A percentile compares a stretch with the other conserved stretches of the same genome.
phyloP scores from a whole-genome alignment of 2,113 vertebrate species.

The Crotalus horridus region DNA sequence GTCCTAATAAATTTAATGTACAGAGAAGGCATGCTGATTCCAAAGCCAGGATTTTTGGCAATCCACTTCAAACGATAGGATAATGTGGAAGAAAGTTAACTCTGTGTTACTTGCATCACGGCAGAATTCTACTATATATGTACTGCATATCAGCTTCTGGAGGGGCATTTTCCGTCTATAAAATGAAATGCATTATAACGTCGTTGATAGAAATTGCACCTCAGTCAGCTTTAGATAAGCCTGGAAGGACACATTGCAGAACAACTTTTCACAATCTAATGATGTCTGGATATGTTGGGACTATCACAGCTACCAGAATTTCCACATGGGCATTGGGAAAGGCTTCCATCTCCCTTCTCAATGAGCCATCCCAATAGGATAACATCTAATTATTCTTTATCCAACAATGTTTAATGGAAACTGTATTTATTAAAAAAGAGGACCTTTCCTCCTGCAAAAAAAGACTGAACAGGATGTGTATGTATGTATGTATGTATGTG shows the following conservation, averaged over 20 bases:
- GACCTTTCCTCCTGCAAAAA: not conserved
- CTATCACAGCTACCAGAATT: not conserved
- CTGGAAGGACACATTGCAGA: not conserved
- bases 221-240: not conserved
- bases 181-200: not conserved
- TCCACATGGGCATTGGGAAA: not conserved
- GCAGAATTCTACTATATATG: not conserved
- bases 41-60: slow-evolving; percentile 33
- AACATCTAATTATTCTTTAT: not conserved
- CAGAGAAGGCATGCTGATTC: slow-evolving; percentile 42
- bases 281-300: not conserved
- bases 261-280: not conserved
- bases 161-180: not conserved
- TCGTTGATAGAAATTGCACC: not conserved
- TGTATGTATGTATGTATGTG: not conserved
- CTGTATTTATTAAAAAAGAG: not conserved
- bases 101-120: slow-evolving; percentile 19
- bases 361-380: not conserved
- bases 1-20: slow-evolving; percentile 46
- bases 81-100: slow-evolving; percentile 29
- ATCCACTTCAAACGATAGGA: slow-evolving; percentile 50
- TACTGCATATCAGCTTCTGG: not conserved
- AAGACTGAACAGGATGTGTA: not conserved
- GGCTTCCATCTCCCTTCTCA: not conserved
- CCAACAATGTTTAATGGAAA: not conserved